Base-by-base conservation (phyloP, 2,113 vertebrate species). In the Microtus richardsoni region DNA sequence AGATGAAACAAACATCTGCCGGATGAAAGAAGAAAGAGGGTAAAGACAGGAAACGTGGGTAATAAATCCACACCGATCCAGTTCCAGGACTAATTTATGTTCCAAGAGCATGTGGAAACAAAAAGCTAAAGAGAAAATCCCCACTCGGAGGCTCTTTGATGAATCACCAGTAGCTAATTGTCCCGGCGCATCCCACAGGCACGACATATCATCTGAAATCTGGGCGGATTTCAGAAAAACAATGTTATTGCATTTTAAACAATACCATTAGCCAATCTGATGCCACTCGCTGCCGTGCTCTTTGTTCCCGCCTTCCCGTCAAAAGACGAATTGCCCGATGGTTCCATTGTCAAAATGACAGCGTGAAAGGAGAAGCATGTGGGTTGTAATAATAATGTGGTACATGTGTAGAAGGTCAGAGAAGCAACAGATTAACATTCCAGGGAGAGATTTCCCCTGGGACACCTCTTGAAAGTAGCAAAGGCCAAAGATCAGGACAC, bases 351-450 rank as follows among this genome's bases (percentile, higher is more conserved):
- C 96, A 98, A 94, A 98, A 96, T 97, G 97, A 98, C 97, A 98
- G 95, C 94, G 73, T 97, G 96, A 97, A 98, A 98, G 98, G 95
- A 93, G 96, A 98, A 98, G 97, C 96, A 97, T 97, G 98, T 96
- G 97, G 94, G 91, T 98, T 98, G 97, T 98, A 98, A 98, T 98
- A 98, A 98, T 98, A 97, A 98, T 98, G 96, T 75, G 95, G 95
- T 98, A 98, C 97, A 98, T 97, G 97, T 98, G 97, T 98, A 98
- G 96, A 97, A 98, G 98, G 98, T 98, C 98, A 98, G 98, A 98
- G 98, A 98, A 98, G 97, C 97, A 98, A 98, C 98, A 98, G 98
- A 98, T 98, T 98, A 98, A 98, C 98, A 98, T 98, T 98, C 98
- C 98, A 97, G 96, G 0, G 74, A 96, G 98, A 98, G 93, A 99